phyloP scores from a whole-genome alignment of 2,113 vertebrate genomes.

The Atherinomorus stipes region DNA sequence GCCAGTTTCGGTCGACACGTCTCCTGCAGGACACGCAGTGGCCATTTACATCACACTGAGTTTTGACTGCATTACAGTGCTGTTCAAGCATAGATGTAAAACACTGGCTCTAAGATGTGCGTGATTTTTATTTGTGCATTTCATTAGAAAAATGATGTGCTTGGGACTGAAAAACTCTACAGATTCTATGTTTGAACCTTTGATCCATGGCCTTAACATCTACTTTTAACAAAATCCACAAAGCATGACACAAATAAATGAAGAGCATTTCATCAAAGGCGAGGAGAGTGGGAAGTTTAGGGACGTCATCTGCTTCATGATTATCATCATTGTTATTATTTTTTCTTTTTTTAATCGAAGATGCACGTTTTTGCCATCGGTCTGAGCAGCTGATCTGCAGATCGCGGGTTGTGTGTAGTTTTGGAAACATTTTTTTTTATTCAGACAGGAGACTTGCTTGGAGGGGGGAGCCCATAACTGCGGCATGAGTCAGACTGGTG shows the following conservation, averaged over 20 bases:
- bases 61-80: background rate
- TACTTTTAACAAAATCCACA: background rate
- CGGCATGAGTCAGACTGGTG: conserved; percentile 72
- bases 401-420: conserved; percentile 43
- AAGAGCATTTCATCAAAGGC: background rate
- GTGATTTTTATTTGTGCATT: conserved; percentile 13
- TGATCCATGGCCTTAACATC: background rate
- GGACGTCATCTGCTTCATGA: background rate
- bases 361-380: background rate
- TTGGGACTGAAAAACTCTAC: background rate
- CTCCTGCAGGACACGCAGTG: conserved; percentile 25
- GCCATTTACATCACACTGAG: conserved; percentile 14
- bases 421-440: conserved; percentile 49
- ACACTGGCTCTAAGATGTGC: background rate
- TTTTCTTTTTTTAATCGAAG: background rate
- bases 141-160: background rate
- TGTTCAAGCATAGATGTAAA: conserved; percentile 8
- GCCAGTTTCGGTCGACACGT: conserved; percentile 62
- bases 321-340: conserved; percentile 13
- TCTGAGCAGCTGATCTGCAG: conserved; percentile 7
- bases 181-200: background rate
- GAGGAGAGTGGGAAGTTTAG: background rate
- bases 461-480: conserved; percentile 58
- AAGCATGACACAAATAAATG: background rate
- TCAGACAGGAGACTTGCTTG: conserved; percentile 46